Evolutionary conservation across 2,113 vertebrate species (phyloP), one percentile per base, ranked within the genome.

Genomic region (Melanostigma gelatinosum): DNA sequence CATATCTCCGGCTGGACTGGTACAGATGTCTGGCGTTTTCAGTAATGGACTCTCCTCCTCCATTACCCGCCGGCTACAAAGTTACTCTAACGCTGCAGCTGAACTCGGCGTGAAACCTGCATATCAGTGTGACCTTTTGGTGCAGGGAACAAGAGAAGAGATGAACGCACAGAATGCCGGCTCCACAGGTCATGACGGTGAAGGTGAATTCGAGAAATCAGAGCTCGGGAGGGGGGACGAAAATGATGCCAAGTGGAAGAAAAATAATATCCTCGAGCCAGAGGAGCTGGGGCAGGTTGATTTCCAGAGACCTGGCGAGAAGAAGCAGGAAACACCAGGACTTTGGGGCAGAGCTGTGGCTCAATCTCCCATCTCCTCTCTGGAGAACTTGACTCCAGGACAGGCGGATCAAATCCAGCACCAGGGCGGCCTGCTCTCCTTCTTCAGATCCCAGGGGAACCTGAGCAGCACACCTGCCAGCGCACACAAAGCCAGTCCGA

Each of bases 391-490:
- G 88, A 95, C 96, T 91, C 94, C 95, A 0, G 97, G 96, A 76
- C 95, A 95, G 93, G 88, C 84, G 54, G 94, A 94, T 85, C 94
- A 95, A 0, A 78, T 89, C 70, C 85, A 96, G 93, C 96, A 97
- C 87, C 96, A 96, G 64, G 91, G 95, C 83, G 96, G 95, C 92
- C 94, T 97, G 94, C 95, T 99, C 88, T 97, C 97, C 79, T 96
- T 97, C 92, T 95, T 98, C 92, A 95, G 96, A 93, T 96, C 97
- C 92, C 97, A 97, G 92, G 96, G 96, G 87, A 94, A 92, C 78
- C 96, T 97, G 87, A 95, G 94, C 94, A 93, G 95, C 89, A 92
- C 95, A 87, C 94, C 96, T 93, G 95, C 95, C 92, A 95, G 96
- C 57, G 93, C 95, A 89, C 95, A 96, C 89, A 94, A 94, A 76